phyloP scores from a whole-genome alignment of 2,888 invertebrate species.

The Volucella zonaria region DNA sequence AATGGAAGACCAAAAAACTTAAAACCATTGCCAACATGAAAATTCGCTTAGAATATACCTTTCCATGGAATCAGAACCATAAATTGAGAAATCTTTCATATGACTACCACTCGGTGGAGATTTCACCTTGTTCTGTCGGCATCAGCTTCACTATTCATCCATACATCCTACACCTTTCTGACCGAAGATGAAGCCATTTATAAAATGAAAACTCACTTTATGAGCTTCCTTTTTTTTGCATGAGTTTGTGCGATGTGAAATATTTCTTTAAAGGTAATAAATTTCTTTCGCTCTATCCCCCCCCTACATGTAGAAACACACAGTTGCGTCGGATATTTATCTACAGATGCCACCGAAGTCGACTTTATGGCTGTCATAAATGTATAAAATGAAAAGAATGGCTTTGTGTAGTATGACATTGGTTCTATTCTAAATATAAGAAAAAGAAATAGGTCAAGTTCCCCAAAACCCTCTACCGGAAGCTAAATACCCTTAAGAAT shows the following conservation, averaged over 20 bases:
- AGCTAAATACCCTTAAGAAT: not conserved
- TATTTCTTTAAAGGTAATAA: slow-evolving; percentile 52
- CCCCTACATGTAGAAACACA: not conserved
- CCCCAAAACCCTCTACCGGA: slow-evolving; percentile 18
- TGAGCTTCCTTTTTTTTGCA: slow-evolving; percentile 5
- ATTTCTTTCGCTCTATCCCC: slow-evolving; percentile 13
- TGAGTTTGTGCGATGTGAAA: slow-evolving; percentile 19
- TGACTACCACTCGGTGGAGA: slow-evolving; percentile 9
- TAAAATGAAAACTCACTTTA: slow-evolving; percentile 25
- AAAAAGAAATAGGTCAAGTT: slow-evolving; percentile 27
- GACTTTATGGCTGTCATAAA: slow-evolving; percentile 57
- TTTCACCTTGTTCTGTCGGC: slow-evolving; percentile 5
- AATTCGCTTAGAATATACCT: slow-evolving; percentile 15
- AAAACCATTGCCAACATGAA: not conserved
- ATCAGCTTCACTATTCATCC: too few species aligned
- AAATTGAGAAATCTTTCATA: slow-evolving; percentile 37
- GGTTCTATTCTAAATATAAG: slow-evolving; percentile 20
- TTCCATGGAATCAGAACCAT: slow-evolving; percentile 22
- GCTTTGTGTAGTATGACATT: slow-evolving; percentile 15
- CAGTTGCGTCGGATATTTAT: slow-evolving; percentile 39
- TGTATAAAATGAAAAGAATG: slow-evolving; percentile 53
- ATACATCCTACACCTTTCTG: not conserved
- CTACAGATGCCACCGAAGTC: slow-evolving; percentile 44
- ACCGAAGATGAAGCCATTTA: slow-evolving; percentile 43
- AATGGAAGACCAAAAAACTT: slow-evolving; percentile 4